These are phyloP conservation scores for Apteryx owenii DNA, from an alignment of 2,113 vertebrate genomes.

Conservation along the genomic window DNA sequence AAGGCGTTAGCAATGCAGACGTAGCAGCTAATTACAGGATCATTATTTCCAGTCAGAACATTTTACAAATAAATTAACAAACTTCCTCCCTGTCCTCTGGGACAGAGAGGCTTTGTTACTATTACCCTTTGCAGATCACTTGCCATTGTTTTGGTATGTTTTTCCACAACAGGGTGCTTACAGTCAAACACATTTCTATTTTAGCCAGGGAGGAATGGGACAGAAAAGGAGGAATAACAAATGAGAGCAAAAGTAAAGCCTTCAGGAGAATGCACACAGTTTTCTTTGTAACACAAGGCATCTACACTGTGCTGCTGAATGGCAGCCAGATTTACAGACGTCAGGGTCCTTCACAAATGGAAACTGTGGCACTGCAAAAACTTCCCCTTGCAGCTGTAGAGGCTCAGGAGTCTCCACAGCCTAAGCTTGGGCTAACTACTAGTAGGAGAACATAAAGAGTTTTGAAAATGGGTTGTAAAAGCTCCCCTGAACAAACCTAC, in stretches of 20 bases:
- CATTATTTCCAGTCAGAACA: background rate
- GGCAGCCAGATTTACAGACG: background rate
- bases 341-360: accelerated
- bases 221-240: background rate
- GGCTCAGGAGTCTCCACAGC: background rate
- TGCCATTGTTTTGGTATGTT: constrained; percentile 21
- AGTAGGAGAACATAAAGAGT: background rate
- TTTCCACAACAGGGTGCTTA: background rate
- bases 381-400: background rate
- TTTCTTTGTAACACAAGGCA: background rate
- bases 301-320: background rate
- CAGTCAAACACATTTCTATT: background rate
- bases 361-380: background rate
- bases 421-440: background rate
- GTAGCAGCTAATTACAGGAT: background rate
- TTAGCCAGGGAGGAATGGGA: background rate
- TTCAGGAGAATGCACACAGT: background rate
- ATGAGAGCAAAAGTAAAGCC: background rate
- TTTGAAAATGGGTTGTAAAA: background rate
- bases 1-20: background rate
- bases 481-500: background rate
- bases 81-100: background rate
- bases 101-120: background rate
- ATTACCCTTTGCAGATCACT: background rate
- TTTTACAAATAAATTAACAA: constrained; percentile 13